Evolutionary conservation across 1,140 invertebrate genomes (phyloP).

Genomic region (Eufriesea mexicana): DNA sequence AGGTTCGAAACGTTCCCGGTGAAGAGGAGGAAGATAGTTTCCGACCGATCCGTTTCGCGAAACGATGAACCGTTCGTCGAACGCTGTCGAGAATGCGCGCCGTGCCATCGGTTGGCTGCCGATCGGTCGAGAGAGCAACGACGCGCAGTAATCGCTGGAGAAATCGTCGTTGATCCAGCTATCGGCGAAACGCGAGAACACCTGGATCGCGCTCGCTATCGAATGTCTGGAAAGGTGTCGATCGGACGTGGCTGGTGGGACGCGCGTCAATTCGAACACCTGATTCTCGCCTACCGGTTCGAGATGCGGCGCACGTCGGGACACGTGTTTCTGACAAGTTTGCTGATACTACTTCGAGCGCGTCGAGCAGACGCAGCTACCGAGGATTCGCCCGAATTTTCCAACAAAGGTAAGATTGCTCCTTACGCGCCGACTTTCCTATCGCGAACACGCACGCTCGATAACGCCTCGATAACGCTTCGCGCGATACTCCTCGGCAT

Average conservation of each 20-base stretch:
- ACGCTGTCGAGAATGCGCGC: constrained; percentile 43
- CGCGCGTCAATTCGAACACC: constrained; percentile 44
- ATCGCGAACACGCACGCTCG: too few relatives aligned
- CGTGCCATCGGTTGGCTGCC: not conserved
- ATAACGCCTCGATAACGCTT: too few relatives aligned
- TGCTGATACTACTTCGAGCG: constrained; percentile 68
- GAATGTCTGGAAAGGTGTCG: constrained; percentile 46
- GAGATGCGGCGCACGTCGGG: constrained; percentile 67
- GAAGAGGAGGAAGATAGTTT: too few relatives aligned
- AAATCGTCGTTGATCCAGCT: constrained; percentile 11
- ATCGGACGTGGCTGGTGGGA: constrained; percentile 43
- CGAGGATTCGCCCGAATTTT: constrained; percentile 57
- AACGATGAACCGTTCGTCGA: not conserved
- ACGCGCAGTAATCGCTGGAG: not conserved
- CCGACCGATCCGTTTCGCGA: too few relatives aligned
- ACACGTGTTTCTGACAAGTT: constrained; percentile 68
- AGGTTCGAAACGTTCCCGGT: too few relatives aligned
- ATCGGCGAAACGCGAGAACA: not conserved
- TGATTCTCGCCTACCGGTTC: constrained; percentile 51
- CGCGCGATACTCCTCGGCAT: too few relatives aligned
- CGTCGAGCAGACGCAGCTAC: constrained; percentile 51
- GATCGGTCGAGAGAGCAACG: too few relatives aligned
- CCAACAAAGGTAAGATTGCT: constrained; percentile 69
- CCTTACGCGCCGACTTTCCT: too few relatives aligned
- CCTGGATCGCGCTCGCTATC: constrained; percentile 24